phyloP scores from a whole-genome alignment of 2,797 vertebrate species.

The Nasua narica region DNA sequence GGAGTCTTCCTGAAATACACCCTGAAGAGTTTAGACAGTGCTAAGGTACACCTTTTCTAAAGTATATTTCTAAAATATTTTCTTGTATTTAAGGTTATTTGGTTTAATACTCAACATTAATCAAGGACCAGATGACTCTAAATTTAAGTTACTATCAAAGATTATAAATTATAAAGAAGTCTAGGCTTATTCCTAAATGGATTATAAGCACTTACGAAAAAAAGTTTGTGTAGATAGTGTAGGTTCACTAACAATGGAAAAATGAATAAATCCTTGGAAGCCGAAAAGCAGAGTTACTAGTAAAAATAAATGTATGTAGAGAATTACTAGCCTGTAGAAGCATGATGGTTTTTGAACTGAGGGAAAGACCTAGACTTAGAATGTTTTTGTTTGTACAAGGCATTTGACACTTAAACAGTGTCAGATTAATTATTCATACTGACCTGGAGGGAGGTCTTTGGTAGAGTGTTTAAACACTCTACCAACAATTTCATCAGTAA shows the following conservation, averaged over 20 bases:
- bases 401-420: slow-evolving; percentile 37
- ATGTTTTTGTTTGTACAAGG: slow-evolving; percentile 22
- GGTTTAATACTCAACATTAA: not conserved
- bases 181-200: not conserved
- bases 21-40: not conserved
- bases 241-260: not conserved
- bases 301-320: not conserved
- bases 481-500: not conserved
- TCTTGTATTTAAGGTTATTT: not conserved
- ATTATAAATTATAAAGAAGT: not conserved
- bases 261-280: not conserved
- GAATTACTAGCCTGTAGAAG: not conserved
- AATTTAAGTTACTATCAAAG: not conserved
- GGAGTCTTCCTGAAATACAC: not conserved
- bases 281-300: not conserved
- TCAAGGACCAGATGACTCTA: not conserved
- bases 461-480: slow-evolving; percentile 30
- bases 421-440: slow-evolving; percentile 45
- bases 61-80: slow-evolving; percentile 12
- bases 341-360: not conserved
- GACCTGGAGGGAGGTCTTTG: slow-evolving; percentile 27
- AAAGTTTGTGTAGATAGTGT: not conserved
- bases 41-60: not conserved
- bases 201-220: not conserved
- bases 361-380: not conserved